Evolutionary conservation across 2,797 vertebrate species (phyloP).

Genomic region (Fistularia tabacaria): DNA sequence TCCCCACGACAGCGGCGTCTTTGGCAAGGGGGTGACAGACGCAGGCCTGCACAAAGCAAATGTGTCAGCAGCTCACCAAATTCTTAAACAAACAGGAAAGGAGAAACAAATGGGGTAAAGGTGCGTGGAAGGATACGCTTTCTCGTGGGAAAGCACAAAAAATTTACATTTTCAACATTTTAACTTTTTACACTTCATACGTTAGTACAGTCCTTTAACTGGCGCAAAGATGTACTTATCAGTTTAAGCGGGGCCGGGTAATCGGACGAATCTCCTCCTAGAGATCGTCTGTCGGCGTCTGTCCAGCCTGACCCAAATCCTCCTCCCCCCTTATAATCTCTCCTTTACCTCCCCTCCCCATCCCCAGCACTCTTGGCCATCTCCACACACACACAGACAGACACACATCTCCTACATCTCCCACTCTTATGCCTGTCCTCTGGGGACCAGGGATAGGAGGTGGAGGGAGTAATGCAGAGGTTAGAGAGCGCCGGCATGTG

Average conservation of each 20-base stretch:
- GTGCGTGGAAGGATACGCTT: too few species aligned
- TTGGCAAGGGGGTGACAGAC: too few species aligned
- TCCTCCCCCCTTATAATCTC: constrained; percentile 51
- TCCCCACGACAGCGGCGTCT: constrained; percentile 25
- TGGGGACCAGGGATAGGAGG: not conserved
- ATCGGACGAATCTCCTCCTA: constrained; percentile 61
- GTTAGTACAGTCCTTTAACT: not conserved
- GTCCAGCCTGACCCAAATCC: constrained; percentile 63
- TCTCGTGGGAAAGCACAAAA: too few species aligned
- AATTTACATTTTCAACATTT: too few species aligned
- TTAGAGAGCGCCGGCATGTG: not conserved
- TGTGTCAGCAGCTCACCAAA: constrained; percentile 33
- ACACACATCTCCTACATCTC: constrained; percentile 2
- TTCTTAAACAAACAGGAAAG: constrained; percentile 1
- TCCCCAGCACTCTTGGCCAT: constrained; percentile 22
- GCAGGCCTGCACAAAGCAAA: constrained; percentile 23
- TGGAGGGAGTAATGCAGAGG: not conserved
- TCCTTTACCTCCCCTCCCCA: constrained; percentile 13
- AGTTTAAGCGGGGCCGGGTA: constrained; percentile 15
- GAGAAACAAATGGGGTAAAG: too few species aligned
- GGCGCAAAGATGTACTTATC: not conserved
- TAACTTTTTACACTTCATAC: not conserved
- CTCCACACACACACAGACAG: constrained; percentile 2
- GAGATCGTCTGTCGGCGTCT: constrained; percentile 57
- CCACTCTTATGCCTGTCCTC: not conserved